phyloP scores from a whole-genome alignment of 2,888 invertebrate species.

The Torymus texanus region DNA sequence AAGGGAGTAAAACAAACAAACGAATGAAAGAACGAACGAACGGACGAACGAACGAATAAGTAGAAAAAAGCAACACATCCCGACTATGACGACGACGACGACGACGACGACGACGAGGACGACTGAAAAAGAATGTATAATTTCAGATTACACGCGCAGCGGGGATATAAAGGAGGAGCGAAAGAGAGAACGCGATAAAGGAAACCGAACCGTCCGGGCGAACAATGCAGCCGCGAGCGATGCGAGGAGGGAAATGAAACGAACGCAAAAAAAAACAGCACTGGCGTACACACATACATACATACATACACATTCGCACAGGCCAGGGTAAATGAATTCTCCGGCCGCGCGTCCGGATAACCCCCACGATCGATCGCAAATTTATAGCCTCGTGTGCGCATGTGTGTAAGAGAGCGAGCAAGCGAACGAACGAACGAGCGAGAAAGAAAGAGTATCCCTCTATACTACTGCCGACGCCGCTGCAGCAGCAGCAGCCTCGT shows the following conservation, averaged over 20 bases:
- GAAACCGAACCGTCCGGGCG: slow-evolving; percentile 25
- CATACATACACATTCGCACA: no score
- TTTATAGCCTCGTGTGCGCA: slow-evolving; percentile 34
- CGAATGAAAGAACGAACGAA: no score
- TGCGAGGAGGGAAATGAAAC: slow-evolving; percentile 45
- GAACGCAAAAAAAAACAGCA: slow-evolving; percentile 22
- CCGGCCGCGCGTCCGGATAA: slow-evolving; percentile 65
- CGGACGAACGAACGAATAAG: no score
- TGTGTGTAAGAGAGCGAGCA: no score
- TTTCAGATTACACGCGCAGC: slow-evolving; percentile 40
- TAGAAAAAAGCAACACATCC: no score
- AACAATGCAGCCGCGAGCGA: slow-evolving; percentile 29
- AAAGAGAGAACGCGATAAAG: slow-evolving; percentile 38
- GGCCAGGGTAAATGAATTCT: slow-evolving; percentile 68
- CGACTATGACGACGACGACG: no score
- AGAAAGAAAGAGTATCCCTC: no score
- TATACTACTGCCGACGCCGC: no score
- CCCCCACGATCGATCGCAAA: slow-evolving; percentile 68
- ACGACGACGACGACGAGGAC: no score
- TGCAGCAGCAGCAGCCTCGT: not conserved
- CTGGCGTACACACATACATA: no score
- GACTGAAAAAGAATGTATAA: slow-evolving; percentile 45
- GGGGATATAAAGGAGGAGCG: slow-evolving; percentile 28
- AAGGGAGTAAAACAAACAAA: no score
- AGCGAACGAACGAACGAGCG: no score